These are phyloP conservation scores for Oxyteleia sp. DNA, from an alignment of 2,888 invertebrate genomes.

Conservation along the genomic window DNA sequence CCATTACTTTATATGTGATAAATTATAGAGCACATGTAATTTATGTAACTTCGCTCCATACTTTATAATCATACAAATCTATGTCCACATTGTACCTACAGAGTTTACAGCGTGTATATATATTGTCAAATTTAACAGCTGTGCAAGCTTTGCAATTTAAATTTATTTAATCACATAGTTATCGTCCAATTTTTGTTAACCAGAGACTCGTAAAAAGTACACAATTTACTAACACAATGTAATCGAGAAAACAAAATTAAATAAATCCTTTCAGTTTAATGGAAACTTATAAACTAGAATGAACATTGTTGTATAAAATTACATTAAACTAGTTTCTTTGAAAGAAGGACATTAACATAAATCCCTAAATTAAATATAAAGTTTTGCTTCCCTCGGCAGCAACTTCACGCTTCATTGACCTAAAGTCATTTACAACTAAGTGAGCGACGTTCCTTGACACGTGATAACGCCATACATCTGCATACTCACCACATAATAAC, in stretches of 20 bases:
- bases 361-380: conserved; percentile 50
- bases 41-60: neutral
- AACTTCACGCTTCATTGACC: conserved; percentile 40
- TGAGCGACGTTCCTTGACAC: conserved; percentile 33
- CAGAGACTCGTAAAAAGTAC: neutral
- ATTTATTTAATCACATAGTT: neutral
- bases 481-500: conserved; percentile 34
- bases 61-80: neutral
- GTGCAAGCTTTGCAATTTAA: conserved; percentile 2
- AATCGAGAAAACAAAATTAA: neutral
- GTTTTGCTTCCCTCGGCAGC: conserved; percentile 24
- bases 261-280: neutral
- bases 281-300: neutral
- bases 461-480: conserved; percentile 42
- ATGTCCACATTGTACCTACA: neutral
- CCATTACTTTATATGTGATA: neutral
- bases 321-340: neutral
- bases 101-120: neutral
- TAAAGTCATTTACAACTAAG: conserved; percentile 47
- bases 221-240: neutral
- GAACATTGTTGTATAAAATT: neutral
- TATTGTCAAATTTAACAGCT: neutral
- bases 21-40: neutral
- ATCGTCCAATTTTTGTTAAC: neutral
- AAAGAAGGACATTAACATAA: conserved; percentile 3